These are phyloP conservation scores for Meganola albula DNA, from an alignment of 2,888 invertebrate genomes.

Conservation along the genomic window DNA sequence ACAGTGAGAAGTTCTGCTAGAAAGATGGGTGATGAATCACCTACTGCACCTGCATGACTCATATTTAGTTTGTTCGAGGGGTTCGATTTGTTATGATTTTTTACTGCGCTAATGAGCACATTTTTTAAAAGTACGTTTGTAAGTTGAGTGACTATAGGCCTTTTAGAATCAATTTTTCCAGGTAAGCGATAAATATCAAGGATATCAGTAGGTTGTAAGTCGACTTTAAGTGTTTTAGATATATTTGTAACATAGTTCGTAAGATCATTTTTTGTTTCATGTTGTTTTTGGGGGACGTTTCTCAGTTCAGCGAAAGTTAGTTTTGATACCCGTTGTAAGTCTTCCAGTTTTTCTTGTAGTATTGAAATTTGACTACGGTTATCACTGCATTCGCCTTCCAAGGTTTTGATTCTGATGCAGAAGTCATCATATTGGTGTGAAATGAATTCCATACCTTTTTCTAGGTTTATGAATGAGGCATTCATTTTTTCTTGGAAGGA, in stretches of 20 bases:
- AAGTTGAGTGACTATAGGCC: not conserved
- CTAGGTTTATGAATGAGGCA: too few species aligned
- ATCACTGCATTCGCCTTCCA: too few species aligned
- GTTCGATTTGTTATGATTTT: not conserved
- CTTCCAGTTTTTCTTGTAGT: slow-evolving; percentile 3
- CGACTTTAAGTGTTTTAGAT: not conserved
- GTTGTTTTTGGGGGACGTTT: slow-evolving; percentile 1
- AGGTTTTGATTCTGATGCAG: too few species aligned
- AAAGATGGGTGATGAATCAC: not conserved
- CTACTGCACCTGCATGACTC: not conserved
- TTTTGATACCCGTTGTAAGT: slow-evolving; percentile 3
- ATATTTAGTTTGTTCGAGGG: not conserved
- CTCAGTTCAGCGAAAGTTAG: slow-evolving; percentile 2
- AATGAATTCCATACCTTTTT: too few species aligned
- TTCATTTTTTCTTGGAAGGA: too few species aligned
- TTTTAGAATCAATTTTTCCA: not conserved
- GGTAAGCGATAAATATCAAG: not conserved
- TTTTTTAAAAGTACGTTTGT: not conserved
- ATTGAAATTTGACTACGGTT: too few species aligned
- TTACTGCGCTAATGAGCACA: not conserved
- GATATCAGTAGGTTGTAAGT: not conserved
- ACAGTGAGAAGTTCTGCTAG: slow-evolving; percentile 3
- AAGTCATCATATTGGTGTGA: too few species aligned
- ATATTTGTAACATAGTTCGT: not conserved
- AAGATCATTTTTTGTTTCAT: slow-evolving; percentile 2